Evolutionary conservation across 1,140 invertebrate species (phyloP), one percentile per base, ranked within the genome.

Genomic region (Plectrocnemia conspersa): DNA sequence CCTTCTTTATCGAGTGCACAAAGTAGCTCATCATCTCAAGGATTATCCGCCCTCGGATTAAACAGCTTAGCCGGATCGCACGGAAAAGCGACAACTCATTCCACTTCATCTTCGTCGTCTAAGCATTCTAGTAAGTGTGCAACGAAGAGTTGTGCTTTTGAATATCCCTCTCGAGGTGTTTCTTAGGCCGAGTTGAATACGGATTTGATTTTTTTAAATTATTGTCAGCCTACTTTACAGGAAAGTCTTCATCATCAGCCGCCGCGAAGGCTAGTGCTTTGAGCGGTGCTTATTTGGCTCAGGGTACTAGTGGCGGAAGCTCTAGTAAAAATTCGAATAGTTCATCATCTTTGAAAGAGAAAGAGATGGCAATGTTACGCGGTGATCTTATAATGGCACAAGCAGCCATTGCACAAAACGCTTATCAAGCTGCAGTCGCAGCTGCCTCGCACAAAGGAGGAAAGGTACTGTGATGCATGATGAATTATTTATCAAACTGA

Each of bases 371-470:
- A 35, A 58, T 72, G 22, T 60, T 73, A 11, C 65, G 72, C 1
- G 68, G 71, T 0, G 72, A 74, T 59, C 61, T 75, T 5, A 72
- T 75, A 67, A 63, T 74, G 61, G 72, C 71, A 27, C 73, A 74
- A 56, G 71, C 71, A 6, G 71, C 70, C 2, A 58, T 58, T 49
- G 72, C 72, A 4, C 70, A 72, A 45, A 70, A 69, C 22, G 73
- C 71, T 9, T 72, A 73, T 61, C 71, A 75, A 54, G 70, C 70
- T 3, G 72, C 72, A 0, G 69, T 73, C 18, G 65, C 65, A 1
- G 53, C 53, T 4, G 50, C 50, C 2, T 18, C 52, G 16, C 32
- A 52, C 29, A 40, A 59, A 56, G 58, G 58, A 38, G 44, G 42
- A 32, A 52, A 52, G 47, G 48, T 57, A 47, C 25, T 15, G 11